Base-by-base conservation (phyloP, 2,113 vertebrate genomes). In the Xiphophorus hellerii region DNA sequence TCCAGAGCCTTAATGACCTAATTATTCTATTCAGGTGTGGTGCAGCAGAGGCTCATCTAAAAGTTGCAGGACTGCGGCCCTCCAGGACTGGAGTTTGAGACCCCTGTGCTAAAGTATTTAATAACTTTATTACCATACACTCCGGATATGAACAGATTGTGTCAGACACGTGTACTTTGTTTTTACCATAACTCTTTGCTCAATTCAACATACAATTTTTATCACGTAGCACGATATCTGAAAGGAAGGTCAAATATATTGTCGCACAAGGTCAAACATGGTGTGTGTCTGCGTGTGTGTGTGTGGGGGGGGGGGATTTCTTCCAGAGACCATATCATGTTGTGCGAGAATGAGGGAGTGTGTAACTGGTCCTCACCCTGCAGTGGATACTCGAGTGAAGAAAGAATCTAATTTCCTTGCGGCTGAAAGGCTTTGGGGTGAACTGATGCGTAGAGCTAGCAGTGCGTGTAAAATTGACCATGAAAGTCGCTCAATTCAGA, bases 401-500 rank as follows among this genome's bases (percentile, higher is more conserved):
- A 80, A 81, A 74, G 75, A 84, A 82, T 85, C 73, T 89, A 66
- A 88, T 89, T 88, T 93, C 77, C 86, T 86, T 73, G 68, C 20
- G 42, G 73, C 73, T 78, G 77, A 90, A 86, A 82, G 65, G 77
- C 82, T 89, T 28, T 39, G 22, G 84, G 83, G 78, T 78, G 87
- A 88, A 92, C 85, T 84, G 81, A 88, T 87, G 87, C 78, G 35
- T 69, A 27, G 80, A 83, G 87, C 81, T 76, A 69, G 69, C 61
- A 54, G 75, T 54, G 82, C 73, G 51, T 88, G 90, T 82, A 90
- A 92, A 92, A 92, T 92, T 90, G 88, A 93, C 88, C 88, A 87
- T 91, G 90, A 92, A 93, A 92, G 90, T 89, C 87, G 51, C 70
- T 93, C 89, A 87, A 82, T 92, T 93, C 83, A 90, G 84, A 92